A percentile compares a stretch with the other conserved stretches of the same genome.
These are phyloP conservation scores for Euwallacea fornicatus DNA, from an alignment of 1,140 invertebrate species.

Conservation along the genomic window DNA sequence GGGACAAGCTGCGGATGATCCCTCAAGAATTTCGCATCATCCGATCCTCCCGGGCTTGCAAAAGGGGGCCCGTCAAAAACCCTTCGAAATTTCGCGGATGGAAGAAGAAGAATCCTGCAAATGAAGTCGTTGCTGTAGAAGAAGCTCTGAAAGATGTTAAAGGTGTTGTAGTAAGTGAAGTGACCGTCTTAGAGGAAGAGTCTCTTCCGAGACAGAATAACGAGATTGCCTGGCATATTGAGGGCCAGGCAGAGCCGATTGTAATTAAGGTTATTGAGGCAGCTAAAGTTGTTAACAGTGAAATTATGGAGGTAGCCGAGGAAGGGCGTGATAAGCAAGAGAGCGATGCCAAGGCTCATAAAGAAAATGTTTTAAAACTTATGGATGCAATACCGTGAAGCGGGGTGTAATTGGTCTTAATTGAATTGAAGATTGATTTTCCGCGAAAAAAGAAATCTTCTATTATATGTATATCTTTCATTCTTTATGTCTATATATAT, in stretches of 20 bases:
- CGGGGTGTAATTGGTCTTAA: too few relatives aligned
- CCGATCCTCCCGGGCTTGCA: conserved; percentile 1
- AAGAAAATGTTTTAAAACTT: background rate
- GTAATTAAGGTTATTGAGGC: conserved; percentile 16
- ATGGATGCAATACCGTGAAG: background rate
- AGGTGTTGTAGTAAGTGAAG: background rate
- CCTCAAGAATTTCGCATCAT: conserved; percentile 6
- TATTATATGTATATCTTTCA: too few relatives aligned
- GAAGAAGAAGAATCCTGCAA: background rate
- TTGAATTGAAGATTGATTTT: too few relatives aligned
- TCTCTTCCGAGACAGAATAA: background rate
- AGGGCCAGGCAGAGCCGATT: conserved; percentile 19
- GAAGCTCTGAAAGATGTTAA: background rate
- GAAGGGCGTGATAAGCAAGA: too few relatives aligned
- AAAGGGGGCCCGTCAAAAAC: conserved; percentile 5
- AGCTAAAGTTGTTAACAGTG: too few relatives aligned
- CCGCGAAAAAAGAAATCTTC: too few relatives aligned
- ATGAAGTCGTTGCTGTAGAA: background rate
- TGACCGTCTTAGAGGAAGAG: too few relatives aligned
- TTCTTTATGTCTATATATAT: too few relatives aligned
- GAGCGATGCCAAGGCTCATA: too few relatives aligned
- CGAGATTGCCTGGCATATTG: conserved; percentile 14
- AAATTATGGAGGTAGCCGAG: too few relatives aligned
- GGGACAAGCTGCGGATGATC: conserved; percentile 16
- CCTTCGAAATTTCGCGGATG: background rate